phyloP scores from a whole-genome alignment of 2,113 vertebrate genomes.

The Chloropsis cyanopogon region DNA sequence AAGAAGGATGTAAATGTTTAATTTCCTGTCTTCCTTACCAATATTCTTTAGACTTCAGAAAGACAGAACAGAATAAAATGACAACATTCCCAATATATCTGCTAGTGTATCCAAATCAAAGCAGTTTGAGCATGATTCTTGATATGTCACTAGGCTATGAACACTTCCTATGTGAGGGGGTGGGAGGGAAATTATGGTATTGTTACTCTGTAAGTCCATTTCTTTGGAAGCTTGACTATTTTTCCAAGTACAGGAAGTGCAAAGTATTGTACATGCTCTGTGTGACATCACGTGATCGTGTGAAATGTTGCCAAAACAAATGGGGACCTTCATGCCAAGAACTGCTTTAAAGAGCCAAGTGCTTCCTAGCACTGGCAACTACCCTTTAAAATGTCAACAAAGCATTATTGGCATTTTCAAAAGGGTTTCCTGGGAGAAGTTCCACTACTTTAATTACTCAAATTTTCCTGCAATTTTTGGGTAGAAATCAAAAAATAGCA shows the following conservation, averaged over 20 bases:
- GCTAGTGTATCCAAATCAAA: not conserved
- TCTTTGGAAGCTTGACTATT: not conserved
- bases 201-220: not conserved
- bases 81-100: not conserved
- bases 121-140: not conserved
- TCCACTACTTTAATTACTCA: not conserved
- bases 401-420: not conserved
- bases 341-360: not conserved
- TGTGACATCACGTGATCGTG: not conserved
- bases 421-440: not conserved
- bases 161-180: not conserved
- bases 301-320: not conserved
- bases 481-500: not conserved
- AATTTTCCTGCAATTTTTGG: not conserved
- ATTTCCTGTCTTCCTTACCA: not conserved
- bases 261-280: not conserved
- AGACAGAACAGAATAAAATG: not conserved
- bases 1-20: conserved; percentile 6
- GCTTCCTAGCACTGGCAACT: not conserved
- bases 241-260: not conserved
- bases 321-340: not conserved
- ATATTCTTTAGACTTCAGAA: not conserved
- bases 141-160: not conserved
- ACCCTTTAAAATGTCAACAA: not conserved
- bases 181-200: accelerated